These are phyloP conservation scores for Rhopalosiphum maidis DNA, from an alignment of 1,140 invertebrate genomes.

Conservation along the genomic window DNA sequence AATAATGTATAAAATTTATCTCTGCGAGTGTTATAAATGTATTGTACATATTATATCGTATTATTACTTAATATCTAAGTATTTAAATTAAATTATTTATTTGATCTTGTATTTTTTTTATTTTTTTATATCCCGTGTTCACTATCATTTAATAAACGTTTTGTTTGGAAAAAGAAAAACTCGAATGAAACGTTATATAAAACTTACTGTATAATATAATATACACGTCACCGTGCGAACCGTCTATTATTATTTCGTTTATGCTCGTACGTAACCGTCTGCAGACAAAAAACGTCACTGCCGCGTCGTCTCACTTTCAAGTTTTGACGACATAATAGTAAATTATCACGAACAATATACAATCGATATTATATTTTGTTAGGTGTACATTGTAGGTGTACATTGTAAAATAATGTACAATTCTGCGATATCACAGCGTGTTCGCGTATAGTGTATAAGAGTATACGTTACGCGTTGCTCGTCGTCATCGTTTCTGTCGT, in stretches of 20 bases:
- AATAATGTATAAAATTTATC: background rate
- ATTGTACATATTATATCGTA: background rate
- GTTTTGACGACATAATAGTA: background rate
- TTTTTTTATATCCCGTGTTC: background rate
- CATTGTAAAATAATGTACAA: background rate
- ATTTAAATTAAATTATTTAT: slow-evolving; percentile 37
- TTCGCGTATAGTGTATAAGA: background rate
- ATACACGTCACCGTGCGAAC: background rate
- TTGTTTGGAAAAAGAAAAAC: background rate
- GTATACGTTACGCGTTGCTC: background rate
- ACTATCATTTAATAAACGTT: background rate
- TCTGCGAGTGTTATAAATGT: background rate
- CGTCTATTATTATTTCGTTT: background rate
- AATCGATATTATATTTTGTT: background rate
- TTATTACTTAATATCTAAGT: background rate
- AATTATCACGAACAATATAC: background rate
- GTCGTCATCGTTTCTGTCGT: background rate
- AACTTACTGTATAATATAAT: background rate
- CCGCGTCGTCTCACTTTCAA: background rate
- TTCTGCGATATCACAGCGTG: background rate
- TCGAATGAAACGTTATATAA: background rate
- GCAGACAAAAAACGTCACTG: background rate
- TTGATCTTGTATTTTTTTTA: background rate
- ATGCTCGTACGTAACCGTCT: background rate
- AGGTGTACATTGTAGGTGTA: no score